Evolutionary conservation across 2,113 vertebrate genomes (phyloP), one percentile per base, ranked within the genome.

Genomic region (Pseudolaguvia tuberculata): DNA sequence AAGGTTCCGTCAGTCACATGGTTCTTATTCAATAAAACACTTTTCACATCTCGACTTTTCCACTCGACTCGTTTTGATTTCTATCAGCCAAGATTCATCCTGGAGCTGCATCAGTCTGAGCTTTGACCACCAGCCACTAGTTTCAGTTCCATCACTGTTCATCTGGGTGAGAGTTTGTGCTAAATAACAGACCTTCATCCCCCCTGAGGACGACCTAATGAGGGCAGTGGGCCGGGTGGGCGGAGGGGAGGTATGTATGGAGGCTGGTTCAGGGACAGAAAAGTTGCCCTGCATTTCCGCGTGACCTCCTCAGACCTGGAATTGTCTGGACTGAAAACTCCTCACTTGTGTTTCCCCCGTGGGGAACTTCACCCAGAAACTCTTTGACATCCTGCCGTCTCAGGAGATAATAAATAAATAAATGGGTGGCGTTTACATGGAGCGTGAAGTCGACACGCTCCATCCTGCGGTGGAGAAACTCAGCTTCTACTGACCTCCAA

Each of bases 351-450:
- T 59, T 73, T 47, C 48, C 50, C 63, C 53, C 61, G 29, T 2
- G 29, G 58, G 63, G 68, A 72, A 31, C 70, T 15, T 63, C 53
- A 68, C 57, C 52, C 72, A 72, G 70, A 68, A 56, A 67, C 76
- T 62, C 61, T 57, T 67, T 79, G 80, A 84, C 77, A 83, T 81
- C 75, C 79, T 62, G 69, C 76, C 39, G 70, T 65, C 75, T 72
- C 71, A 42, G 50, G 74, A 79, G 80, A 78, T 42, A 61, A 73
- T 67, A 75, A 61, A 67, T 45, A 74, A 47, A 69, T 61, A 70
- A 66, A 73, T 69, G 67, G 25, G 29, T 20, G 39, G 69, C 47
- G 67, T 29, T 65, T 63, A 47, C 20, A 27, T 42, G 59, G 68
- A 51, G 52, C 57, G 17, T 67, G 68, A 17, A 72, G 57, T 51